These are phyloP conservation scores for Leucosticte australis DNA, from an alignment of 2,113 vertebrate species.

Conservation along the genomic window DNA sequence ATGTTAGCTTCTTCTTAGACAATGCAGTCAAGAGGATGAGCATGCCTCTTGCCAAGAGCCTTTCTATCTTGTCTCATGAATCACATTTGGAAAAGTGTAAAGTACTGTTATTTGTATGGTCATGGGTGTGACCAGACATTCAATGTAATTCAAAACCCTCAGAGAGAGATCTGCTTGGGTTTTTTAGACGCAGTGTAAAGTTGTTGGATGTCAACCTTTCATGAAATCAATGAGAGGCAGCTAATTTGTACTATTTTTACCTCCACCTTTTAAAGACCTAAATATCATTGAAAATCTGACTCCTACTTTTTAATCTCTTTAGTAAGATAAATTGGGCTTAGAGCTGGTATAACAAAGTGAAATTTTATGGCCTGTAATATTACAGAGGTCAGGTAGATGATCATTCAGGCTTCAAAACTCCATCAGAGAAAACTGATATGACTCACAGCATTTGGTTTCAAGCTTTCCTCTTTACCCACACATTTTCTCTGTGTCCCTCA, in stretches of 20 bases:
- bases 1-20: neutral
- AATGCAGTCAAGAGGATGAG: neutral
- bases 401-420: conserved; percentile 9
- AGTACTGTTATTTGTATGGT: neutral
- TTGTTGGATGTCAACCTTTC: neutral
- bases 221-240: neutral
- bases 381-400: conserved; percentile 7
- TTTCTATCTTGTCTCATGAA: neutral
- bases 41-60: neutral
- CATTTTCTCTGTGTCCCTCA: neutral
- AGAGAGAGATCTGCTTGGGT: neutral
- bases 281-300: neutral
- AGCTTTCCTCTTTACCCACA: neutral
- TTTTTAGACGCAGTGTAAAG: neutral
- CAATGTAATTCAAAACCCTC: neutral
- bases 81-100: neutral
- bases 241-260: neutral
- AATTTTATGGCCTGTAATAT: conserved; percentile 24
- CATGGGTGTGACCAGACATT: neutral
- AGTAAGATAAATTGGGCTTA: neutral
- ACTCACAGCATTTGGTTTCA: neutral
- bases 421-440: neutral
- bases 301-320: neutral
- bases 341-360: neutral
- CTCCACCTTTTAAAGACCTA: neutral